Conservation (phyloP, 2,797 vertebrate genomes). For the Karalla daura region DNA sequence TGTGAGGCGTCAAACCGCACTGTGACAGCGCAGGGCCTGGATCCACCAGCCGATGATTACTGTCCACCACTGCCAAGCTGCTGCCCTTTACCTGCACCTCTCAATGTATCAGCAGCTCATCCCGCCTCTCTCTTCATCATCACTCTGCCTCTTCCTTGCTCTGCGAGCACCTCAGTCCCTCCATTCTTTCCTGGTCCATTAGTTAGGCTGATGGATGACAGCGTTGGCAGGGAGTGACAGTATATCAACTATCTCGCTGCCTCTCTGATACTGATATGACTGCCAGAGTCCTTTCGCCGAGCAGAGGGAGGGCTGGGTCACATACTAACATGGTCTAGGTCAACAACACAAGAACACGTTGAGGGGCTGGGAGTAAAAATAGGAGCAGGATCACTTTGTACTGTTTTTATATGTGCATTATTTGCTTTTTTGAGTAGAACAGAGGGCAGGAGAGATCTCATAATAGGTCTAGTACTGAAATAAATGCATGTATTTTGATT, state of each 20-base stretch:
- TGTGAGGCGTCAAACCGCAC: constrained; percentile 2
- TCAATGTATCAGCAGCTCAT: constrained; percentile 8
- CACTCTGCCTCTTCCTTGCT: constrained; percentile 8
- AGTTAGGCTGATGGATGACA: constrained; percentile 72
- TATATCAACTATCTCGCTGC: constrained; percentile 53
- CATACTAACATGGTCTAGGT: constrained; percentile 29
- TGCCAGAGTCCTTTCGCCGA: constrained; percentile 34
- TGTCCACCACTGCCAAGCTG: constrained; percentile 30
- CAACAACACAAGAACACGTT: neutral
- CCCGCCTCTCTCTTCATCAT: neutral
- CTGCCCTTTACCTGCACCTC: constrained; percentile 27
- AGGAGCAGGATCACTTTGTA: neutral
- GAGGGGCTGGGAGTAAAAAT: constrained; percentile 2
- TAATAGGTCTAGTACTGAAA: too few species aligned
- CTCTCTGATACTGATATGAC: constrained; percentile 55
- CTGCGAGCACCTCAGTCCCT: constrained; percentile 30
- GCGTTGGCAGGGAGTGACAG: constrained; percentile 56
- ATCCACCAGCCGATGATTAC: constrained; percentile 13
- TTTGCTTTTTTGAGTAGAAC: neutral
- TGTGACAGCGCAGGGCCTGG: constrained; percentile 17
- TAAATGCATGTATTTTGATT: too few species aligned
- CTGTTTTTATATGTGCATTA: neutral
- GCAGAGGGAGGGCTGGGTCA: constrained; percentile 37
- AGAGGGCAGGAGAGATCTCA: neutral
- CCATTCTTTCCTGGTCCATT: constrained; percentile 64